Evolutionary conservation across 2,113 vertebrate genomes (phyloP), one percentile per base, ranked within the genome.

Genomic region (Balaeniceps rex): DNA sequence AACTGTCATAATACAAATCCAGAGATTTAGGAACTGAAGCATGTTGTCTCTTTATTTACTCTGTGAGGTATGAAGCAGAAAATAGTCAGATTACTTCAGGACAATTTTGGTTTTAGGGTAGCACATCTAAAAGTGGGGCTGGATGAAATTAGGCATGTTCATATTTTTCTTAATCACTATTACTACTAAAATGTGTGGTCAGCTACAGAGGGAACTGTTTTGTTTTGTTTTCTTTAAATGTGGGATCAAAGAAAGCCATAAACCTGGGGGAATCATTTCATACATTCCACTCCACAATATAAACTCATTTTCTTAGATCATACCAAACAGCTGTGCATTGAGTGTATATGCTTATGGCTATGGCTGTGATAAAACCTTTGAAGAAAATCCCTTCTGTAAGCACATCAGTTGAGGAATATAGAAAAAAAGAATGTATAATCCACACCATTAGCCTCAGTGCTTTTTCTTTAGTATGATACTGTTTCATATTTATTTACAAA

Each of bases 281-380:
- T 89, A 95, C 77, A 69, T 74, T 91, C 95, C 75, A 90, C 33
- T 95, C 29, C 23, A 80, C 65, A 68, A 70, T 77, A 93, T 68
- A 97, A 96, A 97, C 90, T 76, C 24, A 29, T 88, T 95, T 95
- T 94, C 94, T 96, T 69, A 97, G 87, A 87, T 96, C 91, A 94
- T 9, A 93, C 64, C 25, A 87, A 69, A 60, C 80, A 97, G 90
- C 83, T 96, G 92, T 83, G 52, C 75, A 80, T 72, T 78, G 46
- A 93, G 42, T 46, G 10, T 65, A 26, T 83, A 74, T 74, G 94
- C 93, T 96, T 81, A 85, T 93, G 89, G 93, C 95, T 97, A 95
- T 55, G 51, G 70, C 29, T 86, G 42, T 52, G 75, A 97, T 72
- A 93, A 93, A 95, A 84, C 44, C 86, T 97, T 96, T 95, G 87